Evolutionary conservation across 2,113 vertebrate species (phyloP).

Genomic region (Malurus melanocephalus): DNA sequence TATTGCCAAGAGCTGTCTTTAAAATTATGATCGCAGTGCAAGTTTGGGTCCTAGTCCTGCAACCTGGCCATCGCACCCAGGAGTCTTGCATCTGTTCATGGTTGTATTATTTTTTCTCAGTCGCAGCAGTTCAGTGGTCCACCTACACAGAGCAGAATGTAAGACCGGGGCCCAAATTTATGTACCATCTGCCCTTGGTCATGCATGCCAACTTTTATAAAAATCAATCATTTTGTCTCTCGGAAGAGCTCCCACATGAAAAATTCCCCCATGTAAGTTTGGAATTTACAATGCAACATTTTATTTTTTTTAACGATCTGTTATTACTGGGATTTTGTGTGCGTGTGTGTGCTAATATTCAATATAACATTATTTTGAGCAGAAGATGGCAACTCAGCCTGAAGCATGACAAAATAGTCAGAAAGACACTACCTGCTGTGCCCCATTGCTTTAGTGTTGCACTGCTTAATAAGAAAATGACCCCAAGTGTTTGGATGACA

Average conservation of each 20-base stretch:
- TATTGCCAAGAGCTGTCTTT: background rate
- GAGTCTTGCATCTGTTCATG: background rate
- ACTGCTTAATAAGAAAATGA: conserved; percentile 59
- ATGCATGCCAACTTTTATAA: conserved; percentile 40
- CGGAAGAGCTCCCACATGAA: conserved; percentile 7
- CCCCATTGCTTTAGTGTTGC: conserved; percentile 38
- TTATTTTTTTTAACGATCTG: background rate
- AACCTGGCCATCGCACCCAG: background rate
- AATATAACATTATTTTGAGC: conserved; percentile 1
- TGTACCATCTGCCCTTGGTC: conserved; percentile 53
- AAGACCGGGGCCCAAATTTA: conserved; percentile 42
- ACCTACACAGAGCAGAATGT: conserved; percentile 45
- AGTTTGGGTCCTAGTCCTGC: background rate
- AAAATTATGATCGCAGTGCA: background rate
- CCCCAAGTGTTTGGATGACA: conserved; percentile 54
- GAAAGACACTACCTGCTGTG: conserved; percentile 39
- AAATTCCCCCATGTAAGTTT: background rate
- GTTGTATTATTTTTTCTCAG: conserved; percentile 11
- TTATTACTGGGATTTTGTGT: background rate
- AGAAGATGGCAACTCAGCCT: conserved; percentile 38
- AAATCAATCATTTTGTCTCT: conserved; percentile 42
- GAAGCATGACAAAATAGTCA: conserved; percentile 46
- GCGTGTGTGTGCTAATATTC: background rate
- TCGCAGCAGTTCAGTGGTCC: conserved; percentile 41
- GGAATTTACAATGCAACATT: background rate